Conservation (phyloP, 2,888 invertebrate genomes). For the Cheilosia impressa region DNA sequence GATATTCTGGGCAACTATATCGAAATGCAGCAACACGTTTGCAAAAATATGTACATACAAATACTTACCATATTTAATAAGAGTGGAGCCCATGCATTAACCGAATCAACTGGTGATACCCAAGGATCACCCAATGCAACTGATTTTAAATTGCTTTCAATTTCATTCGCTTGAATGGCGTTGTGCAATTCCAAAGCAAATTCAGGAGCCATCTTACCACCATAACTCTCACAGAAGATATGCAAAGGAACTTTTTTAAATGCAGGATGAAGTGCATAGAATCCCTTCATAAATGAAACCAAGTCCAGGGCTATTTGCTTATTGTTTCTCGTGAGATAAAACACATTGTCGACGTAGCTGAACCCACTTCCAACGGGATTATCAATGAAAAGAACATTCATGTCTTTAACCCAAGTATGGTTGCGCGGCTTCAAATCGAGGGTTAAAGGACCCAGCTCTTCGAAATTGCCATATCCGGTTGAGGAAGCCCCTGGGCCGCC, state of each 20-base stretch:
- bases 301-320: constrained; percentile 90
- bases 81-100: constrained; percentile 92
- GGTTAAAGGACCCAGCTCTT: constrained; percentile 91
- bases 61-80: constrained; percentile 87
- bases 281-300: constrained; percentile 88
- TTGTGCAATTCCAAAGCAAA: constrained; percentile 87
- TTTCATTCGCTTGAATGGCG: constrained; percentile 87
- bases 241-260: constrained; percentile 91
- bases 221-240: constrained; percentile 95
- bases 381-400: constrained; percentile 94
- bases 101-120: constrained; percentile 94
- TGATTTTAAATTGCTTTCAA: constrained; percentile 89
- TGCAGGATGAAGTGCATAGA: constrained; percentile 88
- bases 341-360: constrained; percentile 88
- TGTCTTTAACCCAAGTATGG: constrained; percentile 90
- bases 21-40: neutral
- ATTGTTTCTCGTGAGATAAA: constrained; percentile 85
- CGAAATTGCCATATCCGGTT: constrained; percentile 94
- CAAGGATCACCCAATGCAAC: constrained; percentile 94
- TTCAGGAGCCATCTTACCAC: constrained; percentile 96
- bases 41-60: neutral
- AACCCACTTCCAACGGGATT: constrained; percentile 96
- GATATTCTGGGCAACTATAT: no score
- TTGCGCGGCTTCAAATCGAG: constrained; percentile 87
- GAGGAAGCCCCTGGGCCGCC: constrained; percentile 93